A percentile compares a stretch with the other conserved stretches of the same genome.
These are phyloP conservation scores for Suncus etruscus DNA, from an alignment of 2,113 vertebrate species.

Conservation along the genomic window DNA sequence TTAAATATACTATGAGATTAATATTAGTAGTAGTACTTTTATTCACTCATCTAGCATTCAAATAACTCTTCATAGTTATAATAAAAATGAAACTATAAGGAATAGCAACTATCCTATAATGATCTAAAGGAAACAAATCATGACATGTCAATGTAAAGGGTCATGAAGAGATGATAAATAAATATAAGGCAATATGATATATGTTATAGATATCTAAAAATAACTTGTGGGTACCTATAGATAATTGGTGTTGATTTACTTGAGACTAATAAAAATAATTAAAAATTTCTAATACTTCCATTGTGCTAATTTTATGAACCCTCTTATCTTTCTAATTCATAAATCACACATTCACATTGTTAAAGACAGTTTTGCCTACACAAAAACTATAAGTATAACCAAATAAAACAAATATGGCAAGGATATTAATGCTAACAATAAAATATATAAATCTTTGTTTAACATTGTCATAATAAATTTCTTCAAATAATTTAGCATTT, in stretches of 20 bases:
- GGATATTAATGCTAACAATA: background rate
- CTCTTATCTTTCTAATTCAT: background rate
- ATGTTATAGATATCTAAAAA: background rate
- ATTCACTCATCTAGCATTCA: background rate
- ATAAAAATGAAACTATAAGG: background rate
- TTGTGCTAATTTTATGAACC: background rate
- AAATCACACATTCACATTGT: slow-evolving; percentile 24
- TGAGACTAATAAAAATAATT: background rate
- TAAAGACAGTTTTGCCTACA: background rate
- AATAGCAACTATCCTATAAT: background rate
- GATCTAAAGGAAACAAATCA: background rate
- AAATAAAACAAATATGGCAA: background rate
- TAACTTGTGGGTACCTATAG: background rate
- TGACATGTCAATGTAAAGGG: background rate
- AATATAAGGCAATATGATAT: background rate
- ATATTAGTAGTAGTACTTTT: background rate
- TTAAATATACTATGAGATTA: background rate
- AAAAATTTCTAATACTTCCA: background rate
- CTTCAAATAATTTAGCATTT: background rate
- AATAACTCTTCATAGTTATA: background rate
- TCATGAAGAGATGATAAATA: background rate
- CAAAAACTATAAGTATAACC: background rate
- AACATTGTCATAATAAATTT: background rate
- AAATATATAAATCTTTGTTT: background rate
- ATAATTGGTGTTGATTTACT: background rate